Evolutionary conservation across 2,113 vertebrate genomes (phyloP), one percentile per base, ranked within the genome.

Genomic region (Morone saxatilis): DNA sequence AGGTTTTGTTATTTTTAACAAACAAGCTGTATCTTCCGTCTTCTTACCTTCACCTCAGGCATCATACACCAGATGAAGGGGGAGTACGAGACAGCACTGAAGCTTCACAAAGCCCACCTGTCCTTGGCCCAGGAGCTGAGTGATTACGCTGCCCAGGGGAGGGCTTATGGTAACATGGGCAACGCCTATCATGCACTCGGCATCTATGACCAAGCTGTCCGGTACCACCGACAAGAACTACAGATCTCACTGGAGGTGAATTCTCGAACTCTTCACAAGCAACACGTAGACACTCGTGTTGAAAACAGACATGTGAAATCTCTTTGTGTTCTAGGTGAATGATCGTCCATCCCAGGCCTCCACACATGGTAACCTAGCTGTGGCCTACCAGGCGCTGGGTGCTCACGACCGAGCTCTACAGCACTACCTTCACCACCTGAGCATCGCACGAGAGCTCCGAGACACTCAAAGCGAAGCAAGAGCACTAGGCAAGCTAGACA

Each of bases 41-140:
- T 63, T 70, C 10, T 70, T 13, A 4, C 47, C 8, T 71, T 36
- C 22, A 12, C 63, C 80, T 14, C 93, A 99, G 98, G 98, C 17
- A 99, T 99, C 89, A 98, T 99, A 54, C 97, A 99, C 91, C 98
- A 99, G 95, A 98, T 99, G 97, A 98, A 97, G 71, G 97, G 97
- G 0, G 98, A 99, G 84, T 99, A 98, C 0, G 97, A 98, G 48
- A 70, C 94, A 0, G 98, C 98, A 0, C 96, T 99, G 93, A 96
- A 96, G 87, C 96, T 98, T 84, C 98, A 99, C 88, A 98, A 98
- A 91, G 93, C 94, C 0, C 98, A 99, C 87, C 94, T 99, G 80
- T 96, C 96, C 83, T 96, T 98, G 0, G 97, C 96, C 1, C 97
- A 99, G 95, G 98, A 99, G 90, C 95, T 99, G 45, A 97, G 95